Conservation (phyloP, 1,140 invertebrate genomes). For the Sitobion miscanthi region DNA sequence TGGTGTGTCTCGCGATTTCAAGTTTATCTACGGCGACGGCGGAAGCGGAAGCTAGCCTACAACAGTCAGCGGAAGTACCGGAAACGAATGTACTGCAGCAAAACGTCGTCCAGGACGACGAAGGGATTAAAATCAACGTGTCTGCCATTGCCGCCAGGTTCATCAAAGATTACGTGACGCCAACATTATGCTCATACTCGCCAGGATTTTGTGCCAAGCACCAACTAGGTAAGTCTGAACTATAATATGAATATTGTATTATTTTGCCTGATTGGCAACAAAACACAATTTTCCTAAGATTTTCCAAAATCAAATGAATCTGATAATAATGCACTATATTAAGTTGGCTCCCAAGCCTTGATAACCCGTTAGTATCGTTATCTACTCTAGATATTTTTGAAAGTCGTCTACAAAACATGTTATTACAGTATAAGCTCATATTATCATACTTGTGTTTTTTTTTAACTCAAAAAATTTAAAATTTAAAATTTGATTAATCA, state of each 20-base stretch:
- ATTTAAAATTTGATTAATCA: too few relatives aligned
- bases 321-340: not conserved
- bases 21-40: not conserved
- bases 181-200: not conserved
- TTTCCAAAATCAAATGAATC: not conserved
- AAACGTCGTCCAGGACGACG: not conserved
- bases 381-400: not conserved
- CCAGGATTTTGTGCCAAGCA: conserved; percentile 25
- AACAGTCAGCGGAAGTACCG: not conserved
- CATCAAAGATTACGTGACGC: not conserved
- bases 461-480: not conserved
- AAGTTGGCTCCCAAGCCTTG: not conserved
- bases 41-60: not conserved
- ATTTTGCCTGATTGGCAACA: not conserved
- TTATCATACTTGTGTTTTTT: not conserved
- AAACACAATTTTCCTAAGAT: not conserved
- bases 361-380: not conserved
- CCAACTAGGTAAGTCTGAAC: conserved; percentile 28
- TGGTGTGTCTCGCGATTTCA: not conserved
- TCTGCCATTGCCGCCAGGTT: not conserved
- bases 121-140: not conserved
- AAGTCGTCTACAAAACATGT: not conserved
- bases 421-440: not conserved
- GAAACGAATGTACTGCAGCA: not conserved
- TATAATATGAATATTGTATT: not conserved